Conservation (phyloP, 2,797 vertebrate genomes). For the Neoniphon sammara region DNA sequence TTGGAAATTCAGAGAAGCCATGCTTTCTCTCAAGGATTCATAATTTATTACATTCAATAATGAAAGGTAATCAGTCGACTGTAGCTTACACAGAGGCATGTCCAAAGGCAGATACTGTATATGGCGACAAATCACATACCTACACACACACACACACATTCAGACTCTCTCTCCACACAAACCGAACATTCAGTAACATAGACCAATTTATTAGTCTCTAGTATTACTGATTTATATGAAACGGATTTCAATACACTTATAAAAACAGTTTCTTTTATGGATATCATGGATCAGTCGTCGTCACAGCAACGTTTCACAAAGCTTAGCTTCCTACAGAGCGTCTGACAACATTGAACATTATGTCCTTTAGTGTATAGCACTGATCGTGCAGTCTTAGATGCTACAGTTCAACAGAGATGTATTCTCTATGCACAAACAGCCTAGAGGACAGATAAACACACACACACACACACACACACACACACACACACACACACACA, state of each 20-base stretch:
- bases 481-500: slow-evolving; percentile 14
- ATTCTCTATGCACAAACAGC: slow-evolving; percentile 20
- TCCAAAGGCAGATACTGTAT: slow-evolving; percentile 60
- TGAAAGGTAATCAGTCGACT: slow-evolving; percentile 76
- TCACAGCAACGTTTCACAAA: neutral
- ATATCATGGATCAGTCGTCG: slow-evolving; percentile 5
- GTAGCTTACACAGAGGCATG: slow-evolving; percentile 59
- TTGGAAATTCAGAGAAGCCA: slow-evolving; percentile 68
- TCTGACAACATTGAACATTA: slow-evolving; percentile 30
- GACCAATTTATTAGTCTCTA: slow-evolving; percentile 47
- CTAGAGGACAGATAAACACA: slow-evolving; percentile 38
- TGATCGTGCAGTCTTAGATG: slow-evolving; percentile 27
- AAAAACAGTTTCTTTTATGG: slow-evolving; percentile 20
- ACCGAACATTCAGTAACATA: slow-evolving; percentile 47
- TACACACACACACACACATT: slow-evolving; percentile 23
- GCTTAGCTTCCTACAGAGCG: slow-evolving; percentile 24
- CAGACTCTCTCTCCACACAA: slow-evolving; percentile 34
- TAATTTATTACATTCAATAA: slow-evolving; percentile 78
- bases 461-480: slow-evolving; percentile 7
- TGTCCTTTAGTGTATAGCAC: slow-evolving; percentile 19
- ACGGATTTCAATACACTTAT: slow-evolving; percentile 43
- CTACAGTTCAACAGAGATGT: slow-evolving; percentile 30
- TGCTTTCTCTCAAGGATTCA: slow-evolving; percentile 72
- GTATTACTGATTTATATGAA: slow-evolving; percentile 51
- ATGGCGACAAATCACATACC: slow-evolving; percentile 50